Base-by-base conservation (phyloP, 2,113 vertebrate genomes). In the Oostethus manadensis region DNA sequence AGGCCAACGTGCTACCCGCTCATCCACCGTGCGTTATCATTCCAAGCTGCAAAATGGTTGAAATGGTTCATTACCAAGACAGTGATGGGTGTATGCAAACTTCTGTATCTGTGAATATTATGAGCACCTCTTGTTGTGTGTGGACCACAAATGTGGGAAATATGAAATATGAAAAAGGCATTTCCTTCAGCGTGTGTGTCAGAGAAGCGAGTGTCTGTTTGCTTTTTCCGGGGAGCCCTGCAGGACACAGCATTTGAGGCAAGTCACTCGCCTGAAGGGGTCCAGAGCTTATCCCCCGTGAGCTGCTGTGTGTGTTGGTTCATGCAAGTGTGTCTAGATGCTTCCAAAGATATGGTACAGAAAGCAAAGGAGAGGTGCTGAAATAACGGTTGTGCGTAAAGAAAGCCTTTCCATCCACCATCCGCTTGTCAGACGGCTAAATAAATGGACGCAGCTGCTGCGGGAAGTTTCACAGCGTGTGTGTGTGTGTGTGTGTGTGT, bases 361-460 rank as follows among this genome's bases (percentile, higher is more conserved):
- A 16, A 47, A 46, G 16, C 23, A 45, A 13, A 35, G 46, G 21
- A 29, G 23, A 60, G 17, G 16, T 6, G 23, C 18, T 22, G 58
- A 58, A 70, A 64, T 61, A 64, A 10, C 56, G 40, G 47, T 23
- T 45, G 38, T 29, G 13, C 40, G 56, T 56, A 60, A 46, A 73
- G 74, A 82, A 84, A 85, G 67, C 63, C 59, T 70, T 74, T 64
- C 59, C 81, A 80, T 74, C 67, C 73, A 78, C 71, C 50, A 60
- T 6, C 56, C 56, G 59, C 59, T 60, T 86, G 81, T 86, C 82
- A 78, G 20, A 51, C 54, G 56, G 73, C 55, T 71, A 71, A 82
- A 84, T 84, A 81, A 80, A 85, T 85, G 77, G 66, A 68, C 80
- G 80, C 81, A 87, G 85, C 82, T 87, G 80, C 80, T 48, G 48